Conservation (phyloP, 2,888 invertebrate genomes). For the Synanthedon formicaeformis region DNA sequence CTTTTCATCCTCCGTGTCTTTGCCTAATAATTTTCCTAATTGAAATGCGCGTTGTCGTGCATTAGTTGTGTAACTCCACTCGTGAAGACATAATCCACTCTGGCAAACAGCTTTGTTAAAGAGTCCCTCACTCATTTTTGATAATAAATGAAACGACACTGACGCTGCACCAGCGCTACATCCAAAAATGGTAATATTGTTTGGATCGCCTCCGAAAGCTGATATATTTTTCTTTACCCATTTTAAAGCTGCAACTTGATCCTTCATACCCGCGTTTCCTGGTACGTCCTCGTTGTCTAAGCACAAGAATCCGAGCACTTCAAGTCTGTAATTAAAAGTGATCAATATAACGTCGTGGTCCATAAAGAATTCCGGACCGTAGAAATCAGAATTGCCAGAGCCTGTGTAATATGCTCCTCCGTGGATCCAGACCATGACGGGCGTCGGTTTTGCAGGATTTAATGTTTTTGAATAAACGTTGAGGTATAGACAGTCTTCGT, state of each 20-base stretch:
- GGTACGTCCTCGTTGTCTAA: conserved; percentile 56
- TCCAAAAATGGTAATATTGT: conserved; percentile 58
- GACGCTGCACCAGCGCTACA: conserved; percentile 60
- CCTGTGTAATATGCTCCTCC: conserved; percentile 64
- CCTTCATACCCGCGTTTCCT: conserved; percentile 62
- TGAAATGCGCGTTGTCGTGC: conserved; percentile 49
- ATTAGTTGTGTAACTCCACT: conserved; percentile 51
- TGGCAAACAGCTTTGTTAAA: conserved; percentile 63
- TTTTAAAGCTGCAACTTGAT: conserved; percentile 59
- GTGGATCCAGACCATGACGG: conserved; percentile 65
- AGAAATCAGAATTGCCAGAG: conserved; percentile 58
- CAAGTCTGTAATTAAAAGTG: conserved; percentile 61
- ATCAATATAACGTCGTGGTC: conserved; percentile 49
- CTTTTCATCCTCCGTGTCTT: conserved; percentile 39
- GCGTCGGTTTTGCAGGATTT: conserved; percentile 20
- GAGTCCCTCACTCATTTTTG: conserved; percentile 50
- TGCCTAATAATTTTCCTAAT: conserved; percentile 49
- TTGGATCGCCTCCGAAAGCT: conserved; percentile 49
- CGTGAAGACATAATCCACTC: conserved; percentile 58
- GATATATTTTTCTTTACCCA: conserved; percentile 58
- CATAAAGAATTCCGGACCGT: conserved; percentile 63
- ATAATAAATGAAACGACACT: conserved; percentile 46
- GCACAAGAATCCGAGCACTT: conserved; percentile 59
- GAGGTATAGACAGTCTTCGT: conserved; percentile 76
- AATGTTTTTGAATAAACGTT: conserved; percentile 72